These are phyloP conservation scores for Conus canariensis DNA, from an alignment of 2,888 invertebrate species.

Conservation along the genomic window DNA sequence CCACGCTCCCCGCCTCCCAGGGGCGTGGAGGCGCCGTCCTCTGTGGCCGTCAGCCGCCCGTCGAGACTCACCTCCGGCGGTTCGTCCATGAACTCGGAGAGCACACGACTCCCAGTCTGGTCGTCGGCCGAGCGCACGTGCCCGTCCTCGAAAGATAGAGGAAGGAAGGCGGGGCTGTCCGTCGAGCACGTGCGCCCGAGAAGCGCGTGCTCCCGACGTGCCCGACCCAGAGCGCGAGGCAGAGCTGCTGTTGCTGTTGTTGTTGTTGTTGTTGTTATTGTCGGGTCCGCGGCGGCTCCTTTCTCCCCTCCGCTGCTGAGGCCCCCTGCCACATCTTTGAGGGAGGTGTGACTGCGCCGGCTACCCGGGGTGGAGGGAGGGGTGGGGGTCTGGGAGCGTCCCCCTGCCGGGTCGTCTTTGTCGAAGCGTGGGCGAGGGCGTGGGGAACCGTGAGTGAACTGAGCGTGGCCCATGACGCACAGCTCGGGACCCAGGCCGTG, in stretches of 20 bases:
- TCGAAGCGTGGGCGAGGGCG: constrained; percentile 6
- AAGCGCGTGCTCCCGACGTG: constrained; percentile 34
- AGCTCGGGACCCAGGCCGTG: constrained; percentile 44
- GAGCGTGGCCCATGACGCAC: constrained; percentile 10
- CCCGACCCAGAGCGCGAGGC: constrained; percentile 49
- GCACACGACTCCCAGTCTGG: constrained; percentile 22
- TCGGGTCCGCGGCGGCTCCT: constrained; percentile 51
- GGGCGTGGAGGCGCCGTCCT: constrained; percentile 47
- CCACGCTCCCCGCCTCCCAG: constrained; percentile 20
- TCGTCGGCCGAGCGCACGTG: constrained; percentile 41
- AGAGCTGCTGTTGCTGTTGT: constrained; percentile 44
- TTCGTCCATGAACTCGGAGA: constrained; percentile 43
- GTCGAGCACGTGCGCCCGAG: constrained; percentile 40
- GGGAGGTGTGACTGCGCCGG: constrained; percentile 58
- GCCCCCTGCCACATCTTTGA: constrained; percentile 53
- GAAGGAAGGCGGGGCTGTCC: constrained; percentile 39
- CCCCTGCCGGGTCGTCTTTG: constrained; percentile 28
- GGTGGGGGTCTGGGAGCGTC: constrained; percentile 63
- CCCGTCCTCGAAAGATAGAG: constrained; percentile 45
- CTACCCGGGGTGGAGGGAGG: constrained; percentile 69
- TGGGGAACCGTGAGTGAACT: constrained; percentile 21
- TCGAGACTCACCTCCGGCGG: constrained; percentile 45
- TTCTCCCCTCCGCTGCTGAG: constrained; percentile 46
- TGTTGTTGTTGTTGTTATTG: no score
- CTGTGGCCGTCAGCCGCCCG: constrained; percentile 48